Evolutionary conservation across 2,113 vertebrate genomes (phyloP), one percentile per base, ranked within the genome.

Genomic region (Conger conger): DNA sequence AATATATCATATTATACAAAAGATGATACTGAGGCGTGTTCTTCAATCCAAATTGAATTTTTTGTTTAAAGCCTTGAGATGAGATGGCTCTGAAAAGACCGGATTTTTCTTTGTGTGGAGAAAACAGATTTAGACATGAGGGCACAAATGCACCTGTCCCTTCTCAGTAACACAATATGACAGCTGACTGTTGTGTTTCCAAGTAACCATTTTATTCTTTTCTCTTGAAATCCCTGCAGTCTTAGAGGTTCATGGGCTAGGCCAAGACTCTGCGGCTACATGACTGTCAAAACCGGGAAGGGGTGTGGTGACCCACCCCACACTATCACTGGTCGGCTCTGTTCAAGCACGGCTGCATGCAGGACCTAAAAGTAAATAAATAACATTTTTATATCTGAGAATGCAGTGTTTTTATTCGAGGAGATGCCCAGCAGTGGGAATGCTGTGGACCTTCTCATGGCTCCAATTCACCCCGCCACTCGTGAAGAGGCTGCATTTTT

Each of bases 101-200:
- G 33, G 1, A 38, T 78, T 78, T 36, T 81, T n/a, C 27, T 53
- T 50, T n/a, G 45, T 50, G 45, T 13, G 11, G 45, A 50, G 45
- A 50, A 50, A 15, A 50, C 45, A 50, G 11, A 50, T 50, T 50
- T 33, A 80, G 45, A 35, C 33, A 80, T 30, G 15, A 80, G 42
- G 38, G 45, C 20, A 80, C 11, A 50, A 16, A 37, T 1, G 36
- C 79, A 80, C 40, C 79, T 35, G 45, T 81, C 15, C 50, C 40
- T 54, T 57, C 30, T 17, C 42, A 17, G 42, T 57, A 81, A 81
- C 42, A 57, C 45, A 81, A 81, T 81, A 35, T 81, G 50, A 35
- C 30, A 54, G 42, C 45, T 35, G 42, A 54, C 27, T 54, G 42
- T 80, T 50, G 38, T 45, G 42, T 53, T 80, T 80, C 27, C 27